Base-by-base conservation (phyloP, 2,797 vertebrate species). In the Lemur catta region DNA sequence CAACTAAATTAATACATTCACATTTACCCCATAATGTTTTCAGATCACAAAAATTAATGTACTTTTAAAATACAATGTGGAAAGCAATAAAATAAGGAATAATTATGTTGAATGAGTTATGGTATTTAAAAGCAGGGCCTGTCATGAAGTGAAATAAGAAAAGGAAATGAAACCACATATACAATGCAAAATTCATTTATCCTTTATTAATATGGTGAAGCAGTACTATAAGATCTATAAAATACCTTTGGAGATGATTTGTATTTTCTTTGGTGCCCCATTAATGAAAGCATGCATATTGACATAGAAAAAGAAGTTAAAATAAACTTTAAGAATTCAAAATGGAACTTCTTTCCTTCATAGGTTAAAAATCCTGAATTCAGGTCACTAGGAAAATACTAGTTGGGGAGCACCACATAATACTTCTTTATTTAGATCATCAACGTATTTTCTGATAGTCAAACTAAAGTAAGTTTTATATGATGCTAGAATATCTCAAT, bases 1-100 rank as follows among this genome's bases (percentile, higher is more conserved):
- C 94, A 84, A 90, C 61, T 65, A 93, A 63, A 90, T 63, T 75
- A 84, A 91, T 79, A 69, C 6, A 71, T 79, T 94, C 71, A 74
- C 28, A 84, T 76, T 86, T 92, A 78, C 41, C 38, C 30, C 71
- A 33, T 10, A 65, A 89, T 65, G 50, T 74, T 89, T 94, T 75
- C 76, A 91, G 78, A 71, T 63, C 38, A 88, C 20, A 69, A 24
- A 80, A 72, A 86, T 48, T 91, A 75, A 78, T 52, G 17, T 46
- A 28, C 80, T 76, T 65, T 89, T 96, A 38, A 93, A 93, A 69
- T 55, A 90, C 18, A 88, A 41, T 38, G 28, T 28, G 86, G 76
- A n/a, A 88, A 95, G 35, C 33, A 84, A 92, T 91, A 74, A 84
- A 93, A 80, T 33, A 86, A 9, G 9, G 38, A 24, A 76, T 84